Evolutionary conservation across 2,797 vertebrate species (phyloP), one percentile per base, ranked within the genome.

Genomic region (Hafferia zeledoni): DNA sequence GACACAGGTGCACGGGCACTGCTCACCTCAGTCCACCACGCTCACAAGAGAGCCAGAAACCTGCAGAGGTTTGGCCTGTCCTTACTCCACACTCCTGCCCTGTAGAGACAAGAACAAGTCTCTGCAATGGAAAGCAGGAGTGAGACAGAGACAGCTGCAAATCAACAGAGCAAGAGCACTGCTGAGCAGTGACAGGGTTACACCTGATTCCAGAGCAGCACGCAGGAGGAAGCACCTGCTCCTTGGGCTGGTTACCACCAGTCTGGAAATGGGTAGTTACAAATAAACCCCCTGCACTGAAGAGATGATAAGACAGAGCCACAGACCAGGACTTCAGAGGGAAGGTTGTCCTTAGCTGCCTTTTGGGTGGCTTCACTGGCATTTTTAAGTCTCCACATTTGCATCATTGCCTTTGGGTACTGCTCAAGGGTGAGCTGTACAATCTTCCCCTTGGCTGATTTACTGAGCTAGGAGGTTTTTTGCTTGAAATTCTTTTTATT

Each of bases 401-500:
- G 14, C 50, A 78, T 75, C 43, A 4, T 27, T 35, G 55, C 60
- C 5, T 0, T 13, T n/a, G 22, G 41, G 31, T 49, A 13, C 41
- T 47, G 47, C 55, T 90, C 61, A 57, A 77, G 68, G 49, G 46
- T 2, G 1, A 87, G 56, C 41, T 46, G 28, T n/a, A 78, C 33
- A n/a, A 17, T 52, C n/a, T 72, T 59, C 27, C 69, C 35, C 44
- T 83, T 25, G 30, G 22, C 60, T 69, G 50, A 80, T 92, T 92
- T 87, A 89, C 83, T 68, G 23, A 53, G 39, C 16, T 80, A 41
- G 33, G 70, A 22, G 31, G 43, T 43, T 63, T 57, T 41, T 80
- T 80, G 17, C 55, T 93, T 68, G 31, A 76, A 91, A 41, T 81
- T 53, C 33, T 92, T 94, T 93, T 46, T 59, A 61, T 95, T 88